phyloP scores from a whole-genome alignment of 2,888 invertebrate genomes.

The Syritta pipiens region DNA sequence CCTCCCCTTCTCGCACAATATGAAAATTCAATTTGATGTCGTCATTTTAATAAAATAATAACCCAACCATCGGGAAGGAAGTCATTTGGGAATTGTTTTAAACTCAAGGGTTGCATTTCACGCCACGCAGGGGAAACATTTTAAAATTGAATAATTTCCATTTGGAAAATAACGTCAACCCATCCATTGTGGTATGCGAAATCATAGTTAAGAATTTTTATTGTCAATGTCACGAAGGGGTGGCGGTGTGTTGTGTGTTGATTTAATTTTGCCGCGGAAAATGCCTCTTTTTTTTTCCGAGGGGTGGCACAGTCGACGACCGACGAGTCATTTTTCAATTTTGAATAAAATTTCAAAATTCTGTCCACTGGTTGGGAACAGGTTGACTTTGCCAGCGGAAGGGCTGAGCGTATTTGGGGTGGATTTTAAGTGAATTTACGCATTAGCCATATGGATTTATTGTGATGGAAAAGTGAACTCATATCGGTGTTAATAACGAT shows the following conservation, averaged over 20 bases:
- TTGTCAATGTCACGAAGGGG: slow-evolving; percentile 36
- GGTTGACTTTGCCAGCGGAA: slow-evolving; percentile 73
- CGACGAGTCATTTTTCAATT: slow-evolving; percentile 78
- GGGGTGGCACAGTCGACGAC: slow-evolving; percentile 11
- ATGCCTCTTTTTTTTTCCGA: not conserved
- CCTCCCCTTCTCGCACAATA: slow-evolving; percentile 69
- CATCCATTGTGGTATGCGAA: slow-evolving; percentile 68
- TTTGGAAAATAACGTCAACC: slow-evolving; percentile 64
- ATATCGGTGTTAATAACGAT: slow-evolving; percentile 79
- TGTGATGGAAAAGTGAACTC: slow-evolving; percentile 77
- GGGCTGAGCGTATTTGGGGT: slow-evolving; percentile 15
- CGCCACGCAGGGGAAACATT: slow-evolving; percentile 37
- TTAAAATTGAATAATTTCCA: slow-evolving; percentile 70
- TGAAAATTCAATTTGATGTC: slow-evolving; percentile 79
- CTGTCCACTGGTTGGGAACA: slow-evolving; percentile 69
- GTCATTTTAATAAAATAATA: slow-evolving; percentile 74
- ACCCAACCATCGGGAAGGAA: slow-evolving; percentile 71
- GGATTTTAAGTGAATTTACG: slow-evolving; percentile 61
- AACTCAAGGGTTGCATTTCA: slow-evolving; percentile 47
- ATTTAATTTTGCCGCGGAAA: slow-evolving; percentile 50
- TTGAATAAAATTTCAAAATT: slow-evolving; percentile 70
- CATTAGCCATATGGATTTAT: slow-evolving; percentile 76
- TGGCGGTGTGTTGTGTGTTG: slow-evolving; percentile 45
- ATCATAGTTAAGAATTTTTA: slow-evolving; percentile 68
- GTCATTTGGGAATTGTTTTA: slow-evolving; percentile 76